A percentile compares a stretch with the other conserved stretches of the same genome.
Evolutionary conservation across 1,140 invertebrate species (phyloP).

Genomic region (Drosophila pandora): DNA sequence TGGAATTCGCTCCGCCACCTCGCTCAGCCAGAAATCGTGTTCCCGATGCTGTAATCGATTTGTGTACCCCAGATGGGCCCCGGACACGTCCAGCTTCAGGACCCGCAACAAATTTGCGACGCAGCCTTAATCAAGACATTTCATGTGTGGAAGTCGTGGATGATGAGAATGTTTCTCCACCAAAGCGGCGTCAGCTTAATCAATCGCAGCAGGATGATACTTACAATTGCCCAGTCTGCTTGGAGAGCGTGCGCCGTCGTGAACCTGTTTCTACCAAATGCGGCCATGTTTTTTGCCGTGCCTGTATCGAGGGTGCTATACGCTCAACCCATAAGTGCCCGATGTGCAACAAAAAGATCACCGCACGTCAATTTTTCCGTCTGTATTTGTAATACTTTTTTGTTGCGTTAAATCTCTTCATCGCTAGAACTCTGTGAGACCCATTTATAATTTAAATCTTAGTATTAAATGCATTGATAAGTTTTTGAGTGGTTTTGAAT

Average conservation of each 20-base stretch:
- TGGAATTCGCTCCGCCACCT: not conserved
- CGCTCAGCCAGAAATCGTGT: not conserved
- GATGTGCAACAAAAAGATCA: slow-evolving; percentile 54
- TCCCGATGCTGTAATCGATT: slow-evolving; percentile 37
- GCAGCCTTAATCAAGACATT: not conserved
- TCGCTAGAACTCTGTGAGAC: slow-evolving; percentile 22
- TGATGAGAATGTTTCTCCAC: slow-evolving; percentile 10
- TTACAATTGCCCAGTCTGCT: slow-evolving; percentile 66
- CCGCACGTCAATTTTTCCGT: slow-evolving; percentile 28
- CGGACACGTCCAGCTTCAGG: not conserved
- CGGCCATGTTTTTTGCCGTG: slow-evolving; percentile 61
- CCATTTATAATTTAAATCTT: not conserved
- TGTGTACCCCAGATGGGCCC: slow-evolving; percentile 28
- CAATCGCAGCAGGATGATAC: slow-evolving; percentile 6
- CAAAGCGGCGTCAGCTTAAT: slow-evolving; percentile 13
- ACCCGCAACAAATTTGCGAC: not conserved
- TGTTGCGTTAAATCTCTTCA: not conserved
- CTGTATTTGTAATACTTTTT: slow-evolving; percentile 48
- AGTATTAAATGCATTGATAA: not conserved
- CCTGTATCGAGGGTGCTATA: slow-evolving; percentile 43
- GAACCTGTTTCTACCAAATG: slow-evolving; percentile 55
- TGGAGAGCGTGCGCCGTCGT: slow-evolving; percentile 33
- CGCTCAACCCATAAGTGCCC: slow-evolving; percentile 50
- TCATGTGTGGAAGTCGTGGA: not conserved
- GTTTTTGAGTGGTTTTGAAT: not conserved